Evolutionary conservation across 2,797 vertebrate genomes (phyloP).

Genomic region (Aulostomus chinensis): DNA sequence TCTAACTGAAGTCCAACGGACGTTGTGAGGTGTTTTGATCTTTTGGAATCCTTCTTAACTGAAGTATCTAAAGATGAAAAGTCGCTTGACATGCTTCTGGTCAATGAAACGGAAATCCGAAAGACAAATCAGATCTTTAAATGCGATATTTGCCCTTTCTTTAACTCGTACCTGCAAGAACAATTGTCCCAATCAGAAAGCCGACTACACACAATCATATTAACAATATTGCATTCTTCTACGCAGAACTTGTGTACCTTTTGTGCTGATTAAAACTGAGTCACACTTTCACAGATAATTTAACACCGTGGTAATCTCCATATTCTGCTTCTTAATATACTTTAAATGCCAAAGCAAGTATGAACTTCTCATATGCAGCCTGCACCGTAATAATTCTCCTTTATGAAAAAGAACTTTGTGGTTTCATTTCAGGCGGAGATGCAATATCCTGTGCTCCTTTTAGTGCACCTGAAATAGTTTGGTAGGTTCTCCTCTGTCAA

Average conservation of each 20-base stretch:
- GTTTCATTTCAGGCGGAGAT: conserved; percentile 31
- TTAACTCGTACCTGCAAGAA: no score
- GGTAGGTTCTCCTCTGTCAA: conserved; percentile 30
- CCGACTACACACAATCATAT: no score
- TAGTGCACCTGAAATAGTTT: conserved; percentile 29
- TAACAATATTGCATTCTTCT: no score
- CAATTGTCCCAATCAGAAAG: no score
- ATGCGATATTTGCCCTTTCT: no score
- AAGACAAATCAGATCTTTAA: no score
- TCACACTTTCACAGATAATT: neutral
- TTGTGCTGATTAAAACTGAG: neutral
- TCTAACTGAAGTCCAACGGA: no score
- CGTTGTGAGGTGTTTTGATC: no score
- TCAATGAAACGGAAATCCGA: no score
- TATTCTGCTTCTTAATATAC: neutral
- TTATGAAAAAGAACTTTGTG: conserved; percentile 14
- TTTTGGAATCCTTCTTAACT: no score
- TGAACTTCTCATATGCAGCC: conserved; percentile 8
- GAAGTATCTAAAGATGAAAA: no score
- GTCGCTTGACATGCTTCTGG: no score
- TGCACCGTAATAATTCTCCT: conserved; percentile 8
- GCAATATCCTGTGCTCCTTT: conserved; percentile 50
- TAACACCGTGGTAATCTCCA: neutral
- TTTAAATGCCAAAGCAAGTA: neutral
- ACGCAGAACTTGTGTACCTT: neutral